Base-by-base conservation (phyloP, 2,797 vertebrate genomes). In the Falco naumanni region DNA sequence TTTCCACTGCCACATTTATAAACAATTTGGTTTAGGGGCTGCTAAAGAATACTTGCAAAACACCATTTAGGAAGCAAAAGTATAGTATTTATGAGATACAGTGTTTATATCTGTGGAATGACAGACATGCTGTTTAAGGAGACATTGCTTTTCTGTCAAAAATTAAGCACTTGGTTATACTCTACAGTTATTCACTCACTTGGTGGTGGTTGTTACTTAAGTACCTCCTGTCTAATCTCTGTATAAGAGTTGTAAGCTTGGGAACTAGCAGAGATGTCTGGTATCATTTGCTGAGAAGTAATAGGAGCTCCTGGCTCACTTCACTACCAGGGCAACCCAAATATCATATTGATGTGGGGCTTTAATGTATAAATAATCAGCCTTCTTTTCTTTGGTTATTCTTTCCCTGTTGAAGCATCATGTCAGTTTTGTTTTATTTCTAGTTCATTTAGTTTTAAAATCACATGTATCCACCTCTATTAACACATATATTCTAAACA, bases 1-100 rank as follows among this genome's bases (percentile, higher is more conserved):
- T 86, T 90, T 95, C 43, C 64, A 50, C 18, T 85, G 61, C 51
- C 29, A 85, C 54, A 65, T 94, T 88, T 81, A 81, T 66, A 92
- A 96, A 92, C 43, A 89, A 79, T 80, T 87, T 92, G 29, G 29
- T 80, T 95, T 71, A 94, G 75, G 21, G 28, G 37, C 16, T 88
- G 74, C 64, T 93, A 75, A 80, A 81, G 66, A 89, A 61, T 56
- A 63, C 56, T 84, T 77, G n/a, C 47, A 86, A 92, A 93, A 95
- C 47, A 80, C 71, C 72, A 89, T 75, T 86, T 94, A 85, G n/a
- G 50, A 39, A 92, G 33, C 0, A 0, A 66, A 84, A 82, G 76
- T 43, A 53, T 48, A 51, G 45, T 59, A 64, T 87, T 91, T 85
- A 70, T 81, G 64, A 41, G 79, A 25, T 70, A 53, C 10, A 79